Evolutionary conservation across 2,113 vertebrate species (phyloP).

Genomic region (Okapia johnstoni): DNA sequence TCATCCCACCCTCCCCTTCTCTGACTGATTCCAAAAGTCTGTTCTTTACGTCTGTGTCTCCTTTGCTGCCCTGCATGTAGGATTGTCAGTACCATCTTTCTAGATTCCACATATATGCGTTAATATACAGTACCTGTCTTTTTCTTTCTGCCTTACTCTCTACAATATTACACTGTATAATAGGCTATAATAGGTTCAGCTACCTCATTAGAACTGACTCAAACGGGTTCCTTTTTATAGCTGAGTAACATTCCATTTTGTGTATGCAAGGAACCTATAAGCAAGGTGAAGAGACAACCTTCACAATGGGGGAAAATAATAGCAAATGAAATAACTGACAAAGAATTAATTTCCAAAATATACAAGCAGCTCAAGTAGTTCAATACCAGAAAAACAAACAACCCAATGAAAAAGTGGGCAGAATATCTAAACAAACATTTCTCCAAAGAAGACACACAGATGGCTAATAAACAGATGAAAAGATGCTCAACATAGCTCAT

Average conservation of each 20-base stretch:
- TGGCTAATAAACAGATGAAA: not conserved
- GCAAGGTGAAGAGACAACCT: not conserved
- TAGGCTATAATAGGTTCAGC: not conserved
- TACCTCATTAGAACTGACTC: not conserved
- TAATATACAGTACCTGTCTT: not conserved
- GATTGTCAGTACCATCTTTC: not conserved
- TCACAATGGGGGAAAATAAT: not conserved
- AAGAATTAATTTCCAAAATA: not conserved
- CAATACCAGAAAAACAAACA: not conserved
- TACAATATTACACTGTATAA: not conserved
- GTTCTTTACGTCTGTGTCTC: not conserved
- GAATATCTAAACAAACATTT: not conserved
- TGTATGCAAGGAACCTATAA: constrained; percentile 46
- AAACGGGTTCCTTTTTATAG: not conserved
- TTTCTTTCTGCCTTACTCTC: not conserved
- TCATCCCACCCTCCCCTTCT: not conserved
- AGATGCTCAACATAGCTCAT: not conserved
- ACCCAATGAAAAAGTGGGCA: not conserved
- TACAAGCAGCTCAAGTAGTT: not conserved
- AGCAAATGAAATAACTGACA: not conserved
- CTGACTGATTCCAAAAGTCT: not conserved
- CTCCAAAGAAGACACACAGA: not conserved
- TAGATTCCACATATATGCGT: not conserved
- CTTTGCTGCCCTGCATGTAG: not conserved
- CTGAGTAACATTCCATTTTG: not conserved